Conservation (phyloP, 2,888 invertebrate genomes). For the Tenthredo distinguenda region DNA sequence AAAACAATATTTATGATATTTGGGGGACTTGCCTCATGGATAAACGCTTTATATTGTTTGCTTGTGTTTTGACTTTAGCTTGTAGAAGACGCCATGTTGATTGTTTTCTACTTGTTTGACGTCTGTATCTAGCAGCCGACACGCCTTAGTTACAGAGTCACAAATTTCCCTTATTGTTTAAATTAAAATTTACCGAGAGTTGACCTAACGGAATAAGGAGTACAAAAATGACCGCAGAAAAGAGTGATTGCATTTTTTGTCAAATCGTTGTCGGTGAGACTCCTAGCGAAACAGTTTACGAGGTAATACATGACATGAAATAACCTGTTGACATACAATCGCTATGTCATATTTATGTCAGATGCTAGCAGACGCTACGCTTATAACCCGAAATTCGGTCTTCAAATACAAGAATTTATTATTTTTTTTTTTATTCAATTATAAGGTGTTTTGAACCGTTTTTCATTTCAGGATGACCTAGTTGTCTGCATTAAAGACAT, state of each 20-base stretch:
- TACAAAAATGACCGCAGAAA: slow-evolving; percentile 53
- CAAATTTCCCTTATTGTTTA: not conserved
- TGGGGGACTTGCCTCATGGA: not conserved
- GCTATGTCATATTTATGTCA: not conserved
- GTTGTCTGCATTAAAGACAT: slow-evolving; percentile 91
- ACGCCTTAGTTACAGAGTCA: not conserved
- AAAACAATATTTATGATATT: not conserved
- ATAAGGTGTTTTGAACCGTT: not conserved
- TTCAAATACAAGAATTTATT: not conserved
- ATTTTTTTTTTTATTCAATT: not conserved
- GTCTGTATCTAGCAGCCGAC: slow-evolving; percentile 21
- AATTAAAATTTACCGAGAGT: not conserved
- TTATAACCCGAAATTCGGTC: not conserved
- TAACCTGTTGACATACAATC: not conserved
- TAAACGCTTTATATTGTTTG: not conserved
- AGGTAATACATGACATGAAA: slow-evolving; percentile 74
- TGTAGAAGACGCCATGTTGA: slow-evolving; percentile 19
- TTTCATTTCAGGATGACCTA: slow-evolving; percentile 82
- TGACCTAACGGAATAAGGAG: not conserved
- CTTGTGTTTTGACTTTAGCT: not conserved
- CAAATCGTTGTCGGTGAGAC: slow-evolving; percentile 84
- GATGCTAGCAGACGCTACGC: not conserved
- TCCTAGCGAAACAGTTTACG: slow-evolving; percentile 83
- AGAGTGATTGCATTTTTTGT: slow-evolving; percentile 85
- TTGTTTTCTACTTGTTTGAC: not conserved